phyloP scores from a whole-genome alignment of 2,888 invertebrate species.

The Deilephila porcellus region DNA sequence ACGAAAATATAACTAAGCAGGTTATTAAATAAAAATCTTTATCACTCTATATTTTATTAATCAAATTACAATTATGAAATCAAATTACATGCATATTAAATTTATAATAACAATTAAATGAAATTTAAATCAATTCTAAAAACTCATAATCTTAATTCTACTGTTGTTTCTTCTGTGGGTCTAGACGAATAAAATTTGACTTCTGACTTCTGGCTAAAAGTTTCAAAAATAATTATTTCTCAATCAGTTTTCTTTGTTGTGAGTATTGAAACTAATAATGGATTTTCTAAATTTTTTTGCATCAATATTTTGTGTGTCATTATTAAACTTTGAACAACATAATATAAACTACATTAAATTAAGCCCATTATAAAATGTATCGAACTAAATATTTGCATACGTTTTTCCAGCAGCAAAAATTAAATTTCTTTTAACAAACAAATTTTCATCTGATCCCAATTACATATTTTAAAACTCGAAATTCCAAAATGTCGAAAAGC shows the following conservation, averaged over 20 bases:
- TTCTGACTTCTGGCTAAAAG: conserved; percentile 39
- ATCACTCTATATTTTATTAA: not conserved
- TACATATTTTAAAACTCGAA: not conserved
- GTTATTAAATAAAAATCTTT: not conserved
- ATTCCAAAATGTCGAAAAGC: not conserved
- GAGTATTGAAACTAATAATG: too few species aligned
- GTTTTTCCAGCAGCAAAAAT: too few species aligned
- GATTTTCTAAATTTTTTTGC: too few species aligned
- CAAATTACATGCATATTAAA: conserved; percentile 5
- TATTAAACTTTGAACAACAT: too few species aligned
- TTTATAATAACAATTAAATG: conserved; percentile 3
- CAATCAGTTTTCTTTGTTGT: too few species aligned
- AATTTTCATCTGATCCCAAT: not conserved
- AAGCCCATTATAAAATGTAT: too few species aligned
- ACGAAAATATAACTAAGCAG: not conserved
- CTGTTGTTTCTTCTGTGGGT: conserved; percentile 55
- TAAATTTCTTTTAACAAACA: too few species aligned
- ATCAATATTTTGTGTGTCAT: too few species aligned
- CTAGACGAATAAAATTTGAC: conserved; percentile 53
- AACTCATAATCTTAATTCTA: conserved; percentile 27
- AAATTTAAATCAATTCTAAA: not conserved
- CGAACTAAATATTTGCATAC: too few species aligned
- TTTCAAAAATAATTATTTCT: too few species aligned
- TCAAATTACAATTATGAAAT: not conserved
- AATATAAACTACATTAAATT: too few species aligned